These are phyloP conservation scores for Notodonta ziczac DNA, from an alignment of 2,888 invertebrate genomes.

Conservation along the genomic window DNA sequence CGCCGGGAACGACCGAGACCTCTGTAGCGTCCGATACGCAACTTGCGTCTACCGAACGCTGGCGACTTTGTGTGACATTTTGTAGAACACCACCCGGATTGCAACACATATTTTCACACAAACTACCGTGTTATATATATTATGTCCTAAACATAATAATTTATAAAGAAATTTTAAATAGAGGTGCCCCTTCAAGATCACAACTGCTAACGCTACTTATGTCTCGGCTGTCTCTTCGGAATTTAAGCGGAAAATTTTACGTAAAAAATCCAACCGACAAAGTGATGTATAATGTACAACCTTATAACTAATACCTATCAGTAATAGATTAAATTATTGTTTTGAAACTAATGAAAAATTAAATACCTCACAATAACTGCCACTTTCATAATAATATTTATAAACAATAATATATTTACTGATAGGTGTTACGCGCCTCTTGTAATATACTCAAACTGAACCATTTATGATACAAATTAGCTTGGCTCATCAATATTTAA, in stretches of 20 bases:
- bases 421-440: slow-evolving; percentile 23
- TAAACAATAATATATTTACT: slow-evolving; percentile 29
- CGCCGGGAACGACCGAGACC: not conserved
- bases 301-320: slow-evolving; percentile 7
- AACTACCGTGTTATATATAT: not conserved
- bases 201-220: not conserved
- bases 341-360: slow-evolving; percentile 13
- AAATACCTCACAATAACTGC: slow-evolving; percentile 41
- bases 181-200: not conserved
- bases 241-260: not conserved
- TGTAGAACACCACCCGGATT: not conserved
- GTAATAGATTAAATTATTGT: slow-evolving; percentile 29
- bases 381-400: slow-evolving; percentile 30
- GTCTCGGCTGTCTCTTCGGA: not conserved
- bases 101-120: not conserved
- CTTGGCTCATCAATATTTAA: slow-evolving; percentile 25
- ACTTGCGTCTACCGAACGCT: not conserved
- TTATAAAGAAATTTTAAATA: not conserved
- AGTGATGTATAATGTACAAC: not conserved
- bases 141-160: not conserved
- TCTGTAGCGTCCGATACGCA: not conserved
- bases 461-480: slow-evolving; percentile 14
- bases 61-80: not conserved
- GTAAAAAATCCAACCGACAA: not conserved
- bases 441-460: slow-evolving; percentile 15